Evolutionary conservation across 2,888 invertebrate species (phyloP).

Genomic region (Trachelus tabidus): DNA sequence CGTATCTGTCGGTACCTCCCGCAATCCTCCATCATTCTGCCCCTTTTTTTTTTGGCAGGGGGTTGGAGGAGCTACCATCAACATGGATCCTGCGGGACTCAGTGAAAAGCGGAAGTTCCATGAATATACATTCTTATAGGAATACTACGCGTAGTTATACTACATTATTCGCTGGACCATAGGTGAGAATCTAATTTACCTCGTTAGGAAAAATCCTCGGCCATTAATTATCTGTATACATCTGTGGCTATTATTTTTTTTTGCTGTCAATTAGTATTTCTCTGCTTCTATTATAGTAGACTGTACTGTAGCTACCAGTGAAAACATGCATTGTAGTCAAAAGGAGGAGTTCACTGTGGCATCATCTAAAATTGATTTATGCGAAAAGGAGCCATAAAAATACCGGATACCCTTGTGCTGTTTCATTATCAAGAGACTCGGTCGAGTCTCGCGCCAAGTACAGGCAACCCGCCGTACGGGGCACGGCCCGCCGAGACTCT

Average conservation of each 20-base stretch:
- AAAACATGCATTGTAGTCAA: neutral
- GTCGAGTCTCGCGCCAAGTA: too few species aligned
- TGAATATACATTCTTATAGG: neutral
- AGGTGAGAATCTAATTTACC: neutral
- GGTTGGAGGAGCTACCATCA: neutral
- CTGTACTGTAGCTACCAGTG: neutral
- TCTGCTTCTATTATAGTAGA: neutral
- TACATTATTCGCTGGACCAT: neutral
- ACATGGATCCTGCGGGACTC: neutral
- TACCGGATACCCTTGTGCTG: neutral
- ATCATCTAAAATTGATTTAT: neutral
- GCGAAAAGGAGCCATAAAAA: neutral
- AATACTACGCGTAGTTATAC: neutral
- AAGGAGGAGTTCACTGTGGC: neutral
- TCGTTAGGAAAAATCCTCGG: neutral
- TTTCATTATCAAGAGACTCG: neutral
- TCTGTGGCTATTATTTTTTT: neutral
- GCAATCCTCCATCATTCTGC: neutral
- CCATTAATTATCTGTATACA: neutral
- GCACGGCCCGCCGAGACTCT: too few species aligned
- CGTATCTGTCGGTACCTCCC: slow-evolving; percentile 5
- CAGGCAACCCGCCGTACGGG: too few species aligned
- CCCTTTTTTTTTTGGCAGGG: neutral
- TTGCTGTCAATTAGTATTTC: neutral
- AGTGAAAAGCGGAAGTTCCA: neutral